A percentile compares a stretch with the other conserved stretches of the same genome.
These are phyloP conservation scores for Megastigmus dorsalis DNA, from an alignment of 2,888 invertebrate genomes.

Conservation along the genomic window DNA sequence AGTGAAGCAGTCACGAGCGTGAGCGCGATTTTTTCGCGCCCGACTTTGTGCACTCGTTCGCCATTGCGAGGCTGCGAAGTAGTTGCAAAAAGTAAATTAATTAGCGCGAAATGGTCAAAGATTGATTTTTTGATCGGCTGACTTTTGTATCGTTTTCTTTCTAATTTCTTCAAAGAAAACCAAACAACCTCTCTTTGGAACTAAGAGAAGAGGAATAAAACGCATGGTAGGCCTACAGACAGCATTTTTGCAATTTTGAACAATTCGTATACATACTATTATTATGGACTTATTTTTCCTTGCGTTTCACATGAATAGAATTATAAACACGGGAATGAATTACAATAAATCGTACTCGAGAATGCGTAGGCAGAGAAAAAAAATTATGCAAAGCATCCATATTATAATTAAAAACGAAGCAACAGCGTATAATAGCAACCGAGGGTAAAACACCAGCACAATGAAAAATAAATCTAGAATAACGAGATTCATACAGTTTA, in stretches of 20 bases:
- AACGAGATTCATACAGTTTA: slow-evolving; percentile 51
- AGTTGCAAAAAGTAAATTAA: slow-evolving; percentile 38
- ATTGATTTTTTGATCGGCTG: slow-evolving; percentile 36
- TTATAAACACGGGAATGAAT: not conserved
- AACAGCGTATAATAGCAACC: slow-evolving; percentile 45
- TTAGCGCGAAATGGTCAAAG: slow-evolving; percentile 28
- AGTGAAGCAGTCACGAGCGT: not conserved
- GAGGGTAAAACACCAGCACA: slow-evolving; percentile 69
- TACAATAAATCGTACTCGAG: slow-evolving; percentile 5
- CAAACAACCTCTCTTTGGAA: slow-evolving; percentile 17
- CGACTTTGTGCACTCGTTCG: slow-evolving; percentile 7
- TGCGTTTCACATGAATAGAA: slow-evolving; percentile 16
- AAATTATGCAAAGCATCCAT: slow-evolving; percentile 41
- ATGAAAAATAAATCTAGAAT: slow-evolving; percentile 59
- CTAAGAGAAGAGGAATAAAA: not conserved
- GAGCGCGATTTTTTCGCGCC: not conserved
- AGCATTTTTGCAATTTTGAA: slow-evolving; percentile 16
- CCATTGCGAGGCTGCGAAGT: slow-evolving; percentile 43
- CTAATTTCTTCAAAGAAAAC: slow-evolving; percentile 12
- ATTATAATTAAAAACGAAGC: slow-evolving; percentile 47
- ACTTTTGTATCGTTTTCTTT: slow-evolving; percentile 26
- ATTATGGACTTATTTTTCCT: slow-evolving; percentile 7
- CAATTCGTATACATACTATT: slow-evolving; percentile 4
- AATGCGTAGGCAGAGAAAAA: not conserved
- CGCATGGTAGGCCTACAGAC: slow-evolving; percentile 27